Percentiles rank a stretch among this genome's conserved stretches.
Evolutionary conservation across 2,888 invertebrate species (phyloP).

Genomic region (Athalia rosae): DNA sequence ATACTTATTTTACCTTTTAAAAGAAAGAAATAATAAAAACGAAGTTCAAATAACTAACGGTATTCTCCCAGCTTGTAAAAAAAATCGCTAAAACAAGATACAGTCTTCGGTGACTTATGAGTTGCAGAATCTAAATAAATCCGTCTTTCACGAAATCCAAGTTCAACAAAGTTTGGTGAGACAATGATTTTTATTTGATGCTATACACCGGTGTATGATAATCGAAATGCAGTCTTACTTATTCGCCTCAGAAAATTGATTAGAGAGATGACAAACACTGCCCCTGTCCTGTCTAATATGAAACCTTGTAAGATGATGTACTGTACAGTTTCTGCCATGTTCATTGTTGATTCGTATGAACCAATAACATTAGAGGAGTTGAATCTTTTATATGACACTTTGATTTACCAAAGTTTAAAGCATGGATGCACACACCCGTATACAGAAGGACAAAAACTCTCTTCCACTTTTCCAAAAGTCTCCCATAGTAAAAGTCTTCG

Average conservation of each 20-base stretch:
- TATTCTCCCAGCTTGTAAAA: background rate
- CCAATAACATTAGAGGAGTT: constrained; percentile 39
- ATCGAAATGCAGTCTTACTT: constrained; percentile 10
- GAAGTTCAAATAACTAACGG: background rate
- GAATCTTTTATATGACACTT: constrained; percentile 10
- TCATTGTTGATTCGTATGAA: constrained; percentile 18
- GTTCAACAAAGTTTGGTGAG: too few relatives aligned
- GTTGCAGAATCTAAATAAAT: too few relatives aligned
- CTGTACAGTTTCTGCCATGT: constrained; percentile 40
- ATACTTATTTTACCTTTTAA: background rate
- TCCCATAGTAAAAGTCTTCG: constrained; percentile 46
- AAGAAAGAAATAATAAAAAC: background rate
- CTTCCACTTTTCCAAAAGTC: constrained; percentile 44
- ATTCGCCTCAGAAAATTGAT: background rate
- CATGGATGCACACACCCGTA: constrained; percentile 58
- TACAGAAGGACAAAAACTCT: constrained; percentile 51
- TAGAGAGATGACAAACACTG: constrained; percentile 13
- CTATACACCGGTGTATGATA: background rate
- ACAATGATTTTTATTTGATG: background rate
- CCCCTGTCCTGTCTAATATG: constrained; percentile 35
- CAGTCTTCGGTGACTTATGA: too few relatives aligned
- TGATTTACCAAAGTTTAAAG: constrained; percentile 51
- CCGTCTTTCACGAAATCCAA: too few relatives aligned
- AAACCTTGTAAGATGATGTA: constrained; percentile 33
- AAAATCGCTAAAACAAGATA: background rate